Evolutionary conservation across 2,113 vertebrate species (phyloP), one percentile per base, ranked within the genome.

Genomic region (Oncorhynchus kisutch): DNA sequence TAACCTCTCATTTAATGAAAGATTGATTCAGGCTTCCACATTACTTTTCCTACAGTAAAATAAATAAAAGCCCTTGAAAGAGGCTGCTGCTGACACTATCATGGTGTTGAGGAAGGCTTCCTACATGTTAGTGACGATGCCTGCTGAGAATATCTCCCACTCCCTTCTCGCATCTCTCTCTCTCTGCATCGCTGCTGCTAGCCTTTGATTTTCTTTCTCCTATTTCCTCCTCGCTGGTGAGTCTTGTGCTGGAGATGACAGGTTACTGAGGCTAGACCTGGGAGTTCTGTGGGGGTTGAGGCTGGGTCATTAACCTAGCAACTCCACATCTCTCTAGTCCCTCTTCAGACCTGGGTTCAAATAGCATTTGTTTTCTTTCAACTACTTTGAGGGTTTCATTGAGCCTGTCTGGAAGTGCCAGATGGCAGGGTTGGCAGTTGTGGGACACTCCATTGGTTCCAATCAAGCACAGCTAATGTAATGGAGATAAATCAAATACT

Each of bases 1-100:
- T 87, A 85, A 89, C 85, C 85, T 84, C 73, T 88, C 75, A 62
- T 90, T 89, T 92, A 92, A 91, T 90, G 86, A 91, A 90, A 90
- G 87, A 85, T 92, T 85, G 87, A 86, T 92, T 85, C 74, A 82
- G 83, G 78, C 85, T 82, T 51, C 81, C 75, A 57, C 84, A 83
- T 87, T 87, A 84, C 80, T 81, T 90, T 82, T 73, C 78, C 79
- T 78, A 75, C 62, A 78, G 78, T 78, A 78, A 73, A 78, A 76
- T 78, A 82, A 88, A 91, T 85, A 79, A 67, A 88, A 82, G 75
- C 73, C 81, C 88, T 85, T 82, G 82, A 84, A 84, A 82, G 82
- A 83, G 80, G 82, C 12, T 68, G 78, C 86, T 68, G 78, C 86
- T 88, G 84, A 84, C 76, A 74, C 86, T 86, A 79, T 81, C 71